Evolutionary conservation across 2,888 invertebrate genomes (phyloP).

Genomic region (Rhingia campestris): DNA sequence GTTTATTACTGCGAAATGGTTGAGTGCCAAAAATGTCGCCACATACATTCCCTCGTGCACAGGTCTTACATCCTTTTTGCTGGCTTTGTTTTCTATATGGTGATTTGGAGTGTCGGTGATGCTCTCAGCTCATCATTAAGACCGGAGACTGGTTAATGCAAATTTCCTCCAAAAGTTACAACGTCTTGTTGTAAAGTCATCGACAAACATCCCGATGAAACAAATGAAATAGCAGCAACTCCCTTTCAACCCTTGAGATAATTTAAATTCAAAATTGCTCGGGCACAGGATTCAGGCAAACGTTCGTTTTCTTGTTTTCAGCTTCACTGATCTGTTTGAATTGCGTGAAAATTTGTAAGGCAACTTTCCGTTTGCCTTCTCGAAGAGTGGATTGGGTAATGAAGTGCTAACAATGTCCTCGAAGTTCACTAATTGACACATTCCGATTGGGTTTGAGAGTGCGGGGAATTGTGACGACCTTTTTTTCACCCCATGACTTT

Average conservation of each 20-base stretch:
- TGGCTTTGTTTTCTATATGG: constrained; percentile 37
- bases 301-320: constrained; percentile 54
- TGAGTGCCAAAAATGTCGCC: constrained; percentile 53
- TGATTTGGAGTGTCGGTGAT: constrained; percentile 6
- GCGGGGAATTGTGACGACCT: constrained; percentile 37
- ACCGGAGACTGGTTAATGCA: constrained; percentile 58
- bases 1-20: constrained; percentile 69
- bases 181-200: constrained; percentile 18
- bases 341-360: constrained; percentile 68
- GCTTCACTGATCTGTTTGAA: constrained; percentile 69
- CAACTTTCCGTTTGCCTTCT: constrained; percentile 9
- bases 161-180: constrained; percentile 65
- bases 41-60: neutral
- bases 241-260: constrained; percentile 50
- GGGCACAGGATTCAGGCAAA: constrained; percentile 5
- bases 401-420: constrained; percentile 73
- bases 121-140: constrained; percentile 39
- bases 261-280: constrained; percentile 66
- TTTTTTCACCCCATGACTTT: constrained; percentile 33
- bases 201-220: constrained; percentile 28
- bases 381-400: constrained; percentile 60
- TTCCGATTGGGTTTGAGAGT: constrained; percentile 55
- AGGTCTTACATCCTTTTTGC: constrained; percentile 30
- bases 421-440: constrained; percentile 73
- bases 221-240: constrained; percentile 60